A percentile compares a stretch with the other conserved stretches of the same genome.
Evolutionary conservation across 1,140 invertebrate genomes (phyloP).

Genomic region (Spodoptera frugiperda): DNA sequence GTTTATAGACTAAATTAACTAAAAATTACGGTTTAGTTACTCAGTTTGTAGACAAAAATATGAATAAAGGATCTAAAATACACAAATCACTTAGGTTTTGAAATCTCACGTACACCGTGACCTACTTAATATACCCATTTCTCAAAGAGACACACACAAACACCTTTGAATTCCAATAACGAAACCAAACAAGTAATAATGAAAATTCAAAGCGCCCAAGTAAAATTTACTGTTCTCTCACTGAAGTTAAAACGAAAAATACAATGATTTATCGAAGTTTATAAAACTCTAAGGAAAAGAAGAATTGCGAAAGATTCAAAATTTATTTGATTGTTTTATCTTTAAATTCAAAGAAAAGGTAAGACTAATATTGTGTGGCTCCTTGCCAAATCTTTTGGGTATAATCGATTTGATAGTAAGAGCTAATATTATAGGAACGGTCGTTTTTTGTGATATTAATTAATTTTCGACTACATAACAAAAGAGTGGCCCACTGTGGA

Average conservation of each 20-base stretch:
- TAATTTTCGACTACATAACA: too few species aligned
- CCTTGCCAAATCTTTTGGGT: not conserved
- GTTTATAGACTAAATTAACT: too few species aligned
- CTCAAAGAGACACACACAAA: too few species aligned
- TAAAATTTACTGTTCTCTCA: not conserved
- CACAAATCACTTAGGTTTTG: too few species aligned
- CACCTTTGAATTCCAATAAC: too few species aligned
- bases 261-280: conserved; percentile 18
- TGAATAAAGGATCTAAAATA: too few species aligned
- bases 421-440: not conserved
- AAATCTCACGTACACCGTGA: too few species aligned
- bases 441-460: too few species aligned
- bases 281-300: not conserved
- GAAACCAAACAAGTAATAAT: not conserved
- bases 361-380: not conserved
- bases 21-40: too few species aligned
- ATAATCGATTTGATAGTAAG: not conserved
- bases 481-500: too few species aligned
- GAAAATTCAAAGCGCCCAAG: not conserved
- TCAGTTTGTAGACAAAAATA: too few species aligned
- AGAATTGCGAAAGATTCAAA: conserved; percentile 12
- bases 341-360: conserved; percentile 1
- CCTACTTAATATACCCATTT: too few species aligned
- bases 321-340: conserved; percentile 10
- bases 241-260: not conserved